Evolutionary conservation across 2,888 invertebrate genomes (phyloP), one percentile per base, ranked within the genome.

Genomic region (Pseudococcus viburni): DNA sequence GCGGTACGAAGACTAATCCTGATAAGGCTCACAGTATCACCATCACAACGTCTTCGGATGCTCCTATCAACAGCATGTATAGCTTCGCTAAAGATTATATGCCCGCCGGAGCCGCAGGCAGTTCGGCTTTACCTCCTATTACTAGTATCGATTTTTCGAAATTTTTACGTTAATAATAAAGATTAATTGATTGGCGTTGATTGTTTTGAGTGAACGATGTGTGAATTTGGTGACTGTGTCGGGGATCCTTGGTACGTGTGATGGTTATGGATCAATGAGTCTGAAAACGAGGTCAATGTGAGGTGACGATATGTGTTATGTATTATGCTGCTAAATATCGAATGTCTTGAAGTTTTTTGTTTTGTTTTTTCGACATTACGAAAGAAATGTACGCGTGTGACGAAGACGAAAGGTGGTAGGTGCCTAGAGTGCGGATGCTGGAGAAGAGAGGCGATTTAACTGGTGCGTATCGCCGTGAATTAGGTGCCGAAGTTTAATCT

Each of bases 11-110:
- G 5, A 22, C 33, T 12, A 46, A 22, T 17, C 59, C 55, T 8
- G 88, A 88, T 42, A 84, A 84, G 46, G 88, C 39, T 6, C 88
- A 88, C 46, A 88, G 68, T 42, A 22, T 88, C 39, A 88, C 84
- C 22, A 64, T 88, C 17, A 88, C 84, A 0, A 88, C 88, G 0
- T 59, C 59, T 15, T 88, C 88, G 22, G 55, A 84, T 46, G 68
- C 83, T 33, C 88, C 88, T 9, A 39, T 85, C 19, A 73, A 59
- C 11, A 51, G 68, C 33, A 15, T 88, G 48, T 22, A 26, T 7
- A 26, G 59, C 17, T 84, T 88, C 22, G 19, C 59, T n/a, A 48
- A 84, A 15, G 68, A 64, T 26, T 88, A 33, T 22, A 42, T 59
- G 42, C 42, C 55, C 0, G 64, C 51, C 39, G 84, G 84, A n/a